Conservation (phyloP, 2,888 invertebrate genomes). For the Cosmia pyralina region DNA sequence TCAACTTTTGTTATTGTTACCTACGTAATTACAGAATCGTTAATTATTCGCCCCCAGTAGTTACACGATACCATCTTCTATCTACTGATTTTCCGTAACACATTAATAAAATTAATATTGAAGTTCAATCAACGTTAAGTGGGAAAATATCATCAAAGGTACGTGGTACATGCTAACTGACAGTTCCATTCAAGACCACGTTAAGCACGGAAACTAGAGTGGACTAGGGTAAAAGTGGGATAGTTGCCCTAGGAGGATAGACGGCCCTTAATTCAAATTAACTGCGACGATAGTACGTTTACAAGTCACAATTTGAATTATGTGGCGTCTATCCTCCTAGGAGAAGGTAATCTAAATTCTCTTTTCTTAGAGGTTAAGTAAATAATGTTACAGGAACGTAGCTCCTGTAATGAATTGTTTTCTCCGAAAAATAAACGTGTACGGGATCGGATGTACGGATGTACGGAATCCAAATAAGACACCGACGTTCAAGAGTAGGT, state of each 20-base stretch:
- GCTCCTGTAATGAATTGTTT: slow-evolving; percentile 3
- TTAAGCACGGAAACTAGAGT: background rate
- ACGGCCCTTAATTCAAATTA: too few relatives aligned
- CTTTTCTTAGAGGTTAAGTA: background rate
- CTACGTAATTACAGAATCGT: slow-evolving; percentile 7
- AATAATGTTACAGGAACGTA: background rate
- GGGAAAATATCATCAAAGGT: background rate
- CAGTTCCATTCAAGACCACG: background rate
- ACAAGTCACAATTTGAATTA: too few relatives aligned
- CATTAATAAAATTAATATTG: slow-evolving; percentile 13
- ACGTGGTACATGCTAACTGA: background rate
- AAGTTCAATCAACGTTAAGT: slow-evolving; percentile 16
- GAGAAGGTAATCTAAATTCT: background rate
- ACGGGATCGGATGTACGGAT: background rate
- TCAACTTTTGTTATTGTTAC: slow-evolving; percentile 24
- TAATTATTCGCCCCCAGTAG: slow-evolving; percentile 12
- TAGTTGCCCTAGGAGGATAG: too few relatives aligned
- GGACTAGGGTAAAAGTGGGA: background rate
- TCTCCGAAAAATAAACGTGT: slow-evolving; percentile 7
- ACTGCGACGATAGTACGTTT: too few relatives aligned
- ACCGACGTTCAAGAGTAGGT: slow-evolving; percentile 10
- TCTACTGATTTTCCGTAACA: slow-evolving; percentile 26
- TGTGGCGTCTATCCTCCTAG: too few relatives aligned
- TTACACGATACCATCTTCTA: slow-evolving; percentile 1
- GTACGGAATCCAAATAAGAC: slow-evolving; percentile 33